Evolutionary conservation across 2,888 invertebrate genomes (phyloP), one percentile per base, ranked within the genome.

Genomic region (Xestia c-nigrum): DNA sequence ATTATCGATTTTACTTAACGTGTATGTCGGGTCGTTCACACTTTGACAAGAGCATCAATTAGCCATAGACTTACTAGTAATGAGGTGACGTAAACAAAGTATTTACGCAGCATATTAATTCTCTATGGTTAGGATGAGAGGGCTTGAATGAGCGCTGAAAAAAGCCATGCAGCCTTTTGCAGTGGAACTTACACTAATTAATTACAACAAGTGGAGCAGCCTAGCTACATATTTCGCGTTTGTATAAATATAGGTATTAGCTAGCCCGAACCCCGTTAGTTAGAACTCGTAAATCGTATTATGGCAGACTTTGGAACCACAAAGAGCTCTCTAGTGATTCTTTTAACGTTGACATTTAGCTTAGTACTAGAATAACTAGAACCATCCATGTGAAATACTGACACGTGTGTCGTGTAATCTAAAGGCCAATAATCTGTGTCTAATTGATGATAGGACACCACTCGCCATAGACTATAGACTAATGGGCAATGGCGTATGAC

Each of bases 21-120:
- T 69, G n/a, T n/a, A n/a, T n/a, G 64, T 69, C 78, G 74, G 89
- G 87, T 89, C 87, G 74, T 89, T 89, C 86, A 88, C 89, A 84
- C 77, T 82, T 76, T 82, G 76, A 81, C 80, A 84, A 72, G 67
- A 61, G 69, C 57, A 74, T 81, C 85, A 84, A 82, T 80, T 84
- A 68, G 64, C 65, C 80, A 86, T 86, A 82, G 82, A 88, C 81
- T 47, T 77, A 75, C 73, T 80, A 80, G 59, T 78, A 87, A 86
- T 75, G 79, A 79, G 76, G 84, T 80, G 77, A 72, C 63, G 74
- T 67, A 43, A 75, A 77, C 67, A 70, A 69, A 85, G 72, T 83
- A 72, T 76, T 76, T 59, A 78, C 55, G 68, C 65, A 57, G 55
- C 65, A 70, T 83, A 46, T 86, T 83, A 72, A 83, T 84, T 85